Evolutionary conservation across 1,140 invertebrate genomes (phyloP), one percentile per base, ranked within the genome.

Genomic region (Idris sp.): DNA sequence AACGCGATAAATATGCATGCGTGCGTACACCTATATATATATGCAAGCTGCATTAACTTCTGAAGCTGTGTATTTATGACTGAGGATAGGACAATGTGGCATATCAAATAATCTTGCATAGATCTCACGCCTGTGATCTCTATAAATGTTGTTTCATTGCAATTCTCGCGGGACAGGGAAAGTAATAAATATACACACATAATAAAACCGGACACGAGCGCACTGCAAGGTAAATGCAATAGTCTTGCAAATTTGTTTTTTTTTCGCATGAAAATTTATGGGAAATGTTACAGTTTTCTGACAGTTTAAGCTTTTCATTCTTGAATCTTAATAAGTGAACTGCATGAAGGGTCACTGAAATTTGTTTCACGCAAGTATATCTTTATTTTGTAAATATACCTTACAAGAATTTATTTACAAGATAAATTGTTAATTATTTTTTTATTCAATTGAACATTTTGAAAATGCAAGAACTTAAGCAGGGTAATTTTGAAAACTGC

Each of bases 121-220:
- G 83, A 84, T 84, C 82, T 82, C 81, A 83, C 83, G 81, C 76
- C 74, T 77, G 53, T 80, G 81, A 84, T 81, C 81, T 80, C 79
- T 79, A 76, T 81, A 81, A 83, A 83, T 74, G 80, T 79, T 77
- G 65, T 62, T 73, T 62, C 51, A 38, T 56, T 58, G 61, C 46
- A 48, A 71, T 67, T 79, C 61, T 74, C 58, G 64, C 41, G 65
- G 44, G 59, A 73, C 72, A 67, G 79, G 78, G 79, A 83, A 82
- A 82, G 80, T 82, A 81, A 79, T 79, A 77, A 76, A 72, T 76
- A 78, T 77, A 58, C 69, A 77, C 58, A 61, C 40, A 59, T 68
- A 62, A 74, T 59, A n/a, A 74, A 40, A 71, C 69, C 71, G 74
- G 68, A 56, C 73, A 76, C 71, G 71, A 73, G 46, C 35, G 71